Percentiles rank a stretch among this genome's conserved stretches.
phyloP scores from a whole-genome alignment of 2,113 vertebrate genomes.

The Girardinichthys multiradiatus region DNA sequence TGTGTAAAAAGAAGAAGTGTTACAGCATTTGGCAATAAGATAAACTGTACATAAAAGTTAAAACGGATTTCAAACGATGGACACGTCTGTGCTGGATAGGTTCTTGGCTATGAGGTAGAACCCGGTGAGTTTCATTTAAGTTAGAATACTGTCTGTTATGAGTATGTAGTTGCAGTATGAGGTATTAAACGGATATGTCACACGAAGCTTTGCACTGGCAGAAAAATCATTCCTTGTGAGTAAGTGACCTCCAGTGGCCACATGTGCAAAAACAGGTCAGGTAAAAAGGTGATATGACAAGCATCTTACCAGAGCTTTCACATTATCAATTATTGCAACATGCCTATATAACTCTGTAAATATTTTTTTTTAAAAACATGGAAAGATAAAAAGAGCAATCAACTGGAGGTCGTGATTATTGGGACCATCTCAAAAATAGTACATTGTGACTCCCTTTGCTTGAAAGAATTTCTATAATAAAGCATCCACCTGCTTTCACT shows the following conservation, averaged over 20 bases:
- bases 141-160: slow-evolving; percentile 83
- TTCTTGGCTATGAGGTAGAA: slow-evolving; percentile 86
- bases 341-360: slow-evolving; percentile 87
- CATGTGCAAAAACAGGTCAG: slow-evolving; percentile 85
- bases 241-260: slow-evolving; percentile 77
- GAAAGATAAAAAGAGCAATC: slow-evolving; percentile 80
- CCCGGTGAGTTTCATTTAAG: slow-evolving; percentile 75
- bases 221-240: slow-evolving; percentile 83
- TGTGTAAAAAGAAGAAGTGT: slow-evolving; percentile 69
- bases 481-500: slow-evolving; percentile 70
- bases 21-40: slow-evolving; percentile 74
- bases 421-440: slow-evolving; percentile 74
- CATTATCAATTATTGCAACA: slow-evolving; percentile 88
- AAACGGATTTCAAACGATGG: slow-evolving; percentile 65
- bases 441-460: slow-evolving; percentile 78
- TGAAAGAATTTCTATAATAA: slow-evolving; percentile 77
- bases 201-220: slow-evolving; percentile 82
- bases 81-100: slow-evolving; percentile 75
- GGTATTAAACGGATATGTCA: slow-evolving; percentile 84
- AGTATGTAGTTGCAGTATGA: slow-evolving; percentile 82
- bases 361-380: slow-evolving; percentile 81
- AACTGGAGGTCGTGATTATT: slow-evolving; percentile 80
- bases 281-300: slow-evolving; percentile 85
- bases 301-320: slow-evolving; percentile 85
- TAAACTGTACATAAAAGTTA: slow-evolving; percentile 62